phyloP scores from a whole-genome alignment of 1,140 invertebrate species.

The Brachionus koreanus region DNA sequence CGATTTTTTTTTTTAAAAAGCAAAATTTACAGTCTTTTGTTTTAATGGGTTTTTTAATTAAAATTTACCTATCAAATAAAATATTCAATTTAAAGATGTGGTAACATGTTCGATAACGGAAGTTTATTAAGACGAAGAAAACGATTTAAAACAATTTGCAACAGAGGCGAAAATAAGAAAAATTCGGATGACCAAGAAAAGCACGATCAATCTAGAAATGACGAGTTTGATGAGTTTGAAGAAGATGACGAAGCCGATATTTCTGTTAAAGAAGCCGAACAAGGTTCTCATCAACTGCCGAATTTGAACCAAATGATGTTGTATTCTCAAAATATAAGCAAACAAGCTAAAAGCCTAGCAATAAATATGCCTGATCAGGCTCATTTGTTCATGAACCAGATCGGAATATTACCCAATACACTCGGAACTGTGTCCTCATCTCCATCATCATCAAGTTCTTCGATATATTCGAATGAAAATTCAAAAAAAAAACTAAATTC shows the following conservation, averaged over 20 bases:
- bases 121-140: slow-evolving; percentile 55
- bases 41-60: no score
- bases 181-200: neutral
- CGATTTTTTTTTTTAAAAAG: no score
- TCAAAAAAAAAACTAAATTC: slow-evolving; percentile 4
- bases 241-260: neutral
- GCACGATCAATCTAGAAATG: neutral
- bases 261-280: neutral
- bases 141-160: slow-evolving; percentile 49
- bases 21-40: no score
- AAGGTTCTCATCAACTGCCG: neutral
- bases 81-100: slow-evolving; percentile 63
- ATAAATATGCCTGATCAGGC: neutral
- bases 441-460: slow-evolving; percentile 3
- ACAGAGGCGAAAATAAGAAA: neutral
- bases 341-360: slow-evolving; percentile 12
- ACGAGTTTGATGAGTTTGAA: slow-evolving; percentile 1
- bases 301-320: neutral
- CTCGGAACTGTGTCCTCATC: neutral
- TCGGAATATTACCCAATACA: neutral
- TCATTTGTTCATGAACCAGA: neutral
- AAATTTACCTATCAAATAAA: no score
- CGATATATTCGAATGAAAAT: neutral
- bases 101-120: slow-evolving; percentile 58
- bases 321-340: neutral